A percentile compares a stretch with the other conserved stretches of the same genome.
phyloP scores from a whole-genome alignment of 1,140 invertebrate species.

The Stegodyphus mimosarum region DNA sequence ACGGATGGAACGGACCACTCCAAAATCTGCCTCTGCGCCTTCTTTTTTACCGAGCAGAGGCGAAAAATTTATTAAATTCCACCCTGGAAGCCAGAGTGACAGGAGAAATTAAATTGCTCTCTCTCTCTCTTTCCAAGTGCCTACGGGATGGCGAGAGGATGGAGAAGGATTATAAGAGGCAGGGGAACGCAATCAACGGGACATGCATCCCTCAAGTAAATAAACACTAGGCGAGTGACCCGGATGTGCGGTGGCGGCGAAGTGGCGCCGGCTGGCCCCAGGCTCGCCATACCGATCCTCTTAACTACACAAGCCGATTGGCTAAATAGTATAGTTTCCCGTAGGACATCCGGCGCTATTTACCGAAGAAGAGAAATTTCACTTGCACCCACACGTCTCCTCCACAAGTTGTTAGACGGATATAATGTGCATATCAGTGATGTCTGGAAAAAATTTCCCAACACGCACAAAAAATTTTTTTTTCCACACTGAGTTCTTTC shows the following conservation, averaged over 20 bases:
- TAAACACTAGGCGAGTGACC: slow-evolving; percentile 39
- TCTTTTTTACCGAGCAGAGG: neutral
- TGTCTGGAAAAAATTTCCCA: too few relatives aligned
- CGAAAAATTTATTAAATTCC: slow-evolving; percentile 51
- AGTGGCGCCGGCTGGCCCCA: neutral
- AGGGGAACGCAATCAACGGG: slow-evolving; percentile 44
- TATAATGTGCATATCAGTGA: too few relatives aligned
- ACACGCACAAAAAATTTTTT: too few relatives aligned
- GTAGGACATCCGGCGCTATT: neutral
- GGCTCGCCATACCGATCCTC: neutral
- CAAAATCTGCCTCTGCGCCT: slow-evolving; percentile 21
- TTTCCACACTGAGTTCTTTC: too few relatives aligned
- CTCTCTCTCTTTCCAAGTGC: neutral
- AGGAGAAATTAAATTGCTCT: slow-evolving; percentile 49
- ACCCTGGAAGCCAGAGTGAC: slow-evolving; percentile 15
- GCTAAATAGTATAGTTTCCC: neutral
- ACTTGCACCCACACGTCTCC: neutral
- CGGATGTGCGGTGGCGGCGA: slow-evolving; percentile 9
- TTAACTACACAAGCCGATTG: neutral
- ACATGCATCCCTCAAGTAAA: slow-evolving; percentile 35
- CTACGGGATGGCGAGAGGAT: neutral
- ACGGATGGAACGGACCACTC: slow-evolving; percentile 1
- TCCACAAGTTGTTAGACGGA: too few relatives aligned
- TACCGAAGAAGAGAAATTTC: neutral
- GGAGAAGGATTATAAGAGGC: slow-evolving; percentile 48